phyloP scores from a whole-genome alignment of 2,113 vertebrate genomes.

The Pelecanus crispus region DNA sequence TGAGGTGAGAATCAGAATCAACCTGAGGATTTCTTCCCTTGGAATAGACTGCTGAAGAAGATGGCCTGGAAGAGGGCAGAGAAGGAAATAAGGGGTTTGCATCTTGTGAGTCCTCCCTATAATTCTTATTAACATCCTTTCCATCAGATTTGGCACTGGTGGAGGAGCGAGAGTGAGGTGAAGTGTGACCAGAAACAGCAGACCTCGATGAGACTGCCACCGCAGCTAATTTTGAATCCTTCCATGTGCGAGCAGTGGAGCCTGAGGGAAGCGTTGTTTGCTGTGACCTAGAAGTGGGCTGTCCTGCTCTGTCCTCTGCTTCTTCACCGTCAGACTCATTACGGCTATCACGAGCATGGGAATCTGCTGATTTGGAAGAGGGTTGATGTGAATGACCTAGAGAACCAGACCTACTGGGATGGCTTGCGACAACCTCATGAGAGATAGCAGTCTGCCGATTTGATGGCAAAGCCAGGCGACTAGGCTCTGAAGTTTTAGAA shows the following conservation, averaged over 20 bases:
- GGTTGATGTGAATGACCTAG: neutral
- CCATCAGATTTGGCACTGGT: neutral
- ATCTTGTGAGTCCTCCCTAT: neutral
- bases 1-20: neutral
- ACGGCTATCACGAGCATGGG: neutral
- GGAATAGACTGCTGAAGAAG: constrained; percentile 28
- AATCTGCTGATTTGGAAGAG: constrained; percentile 4
- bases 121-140: neutral
- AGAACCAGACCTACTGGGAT: constrained; percentile 27
- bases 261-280: neutral
- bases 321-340: constrained; percentile 22
- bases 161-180: neutral
- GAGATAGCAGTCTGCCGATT: neutral
- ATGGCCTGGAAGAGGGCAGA: constrained; percentile 53
- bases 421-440: constrained; percentile 6
- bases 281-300: neutral
- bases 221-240: neutral
- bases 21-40: constrained; percentile 52
- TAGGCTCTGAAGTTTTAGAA: constrained; percentile 5
- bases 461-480: neutral
- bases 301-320: neutral
- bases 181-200: neutral
- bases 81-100: constrained; percentile 37
- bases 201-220: neutral
- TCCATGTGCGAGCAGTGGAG: neutral